phyloP scores from a whole-genome alignment of 1,140 invertebrate species.

The Dendroctonus valens region DNA sequence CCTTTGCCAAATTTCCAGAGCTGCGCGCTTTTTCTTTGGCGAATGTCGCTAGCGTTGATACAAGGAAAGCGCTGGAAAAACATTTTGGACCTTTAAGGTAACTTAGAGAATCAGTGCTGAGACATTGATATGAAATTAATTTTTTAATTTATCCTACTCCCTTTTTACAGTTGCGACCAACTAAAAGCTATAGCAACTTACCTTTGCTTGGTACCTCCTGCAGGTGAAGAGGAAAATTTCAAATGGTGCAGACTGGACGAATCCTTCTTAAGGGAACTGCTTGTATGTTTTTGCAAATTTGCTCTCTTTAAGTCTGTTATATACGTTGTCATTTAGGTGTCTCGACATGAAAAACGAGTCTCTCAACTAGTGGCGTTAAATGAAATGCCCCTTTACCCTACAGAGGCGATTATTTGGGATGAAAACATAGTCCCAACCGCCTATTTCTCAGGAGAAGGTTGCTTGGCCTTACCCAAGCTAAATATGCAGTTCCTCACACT shows the following conservation, averaged over 20 bases:
- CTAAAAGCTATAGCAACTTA: conserved; percentile 82
- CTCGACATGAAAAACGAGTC: conserved; percentile 81
- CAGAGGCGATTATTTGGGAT: conserved; percentile 98
- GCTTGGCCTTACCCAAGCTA: conserved; percentile 93
- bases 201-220: conserved; percentile 79
- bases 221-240: conserved; percentile 64
- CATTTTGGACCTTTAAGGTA: conserved; percentile 80
- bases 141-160: neutral
- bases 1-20: conserved; percentile 90
- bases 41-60: conserved; percentile 94
- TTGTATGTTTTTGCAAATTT: conserved; percentile 59
- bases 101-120: too few relatives aligned
- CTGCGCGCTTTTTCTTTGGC: conserved; percentile 83
- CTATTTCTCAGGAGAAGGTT: conserved; percentile 94
- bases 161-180: conserved; percentile 66
- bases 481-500: conserved; percentile 98
- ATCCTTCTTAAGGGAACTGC: conserved; percentile 79
- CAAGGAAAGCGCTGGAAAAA: conserved; percentile 78
- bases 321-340: conserved; percentile 58
- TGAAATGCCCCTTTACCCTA: conserved; percentile 98
- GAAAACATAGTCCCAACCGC: conserved; percentile 98
- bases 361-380: conserved; percentile 96
- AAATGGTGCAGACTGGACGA: conserved; percentile 75
- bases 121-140: neutral
- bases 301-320: neutral